A percentile compares a stretch with the other conserved stretches of the same genome.
phyloP scores from a whole-genome alignment of 1,140 invertebrate genomes.

The Drosophila repleta region DNA sequence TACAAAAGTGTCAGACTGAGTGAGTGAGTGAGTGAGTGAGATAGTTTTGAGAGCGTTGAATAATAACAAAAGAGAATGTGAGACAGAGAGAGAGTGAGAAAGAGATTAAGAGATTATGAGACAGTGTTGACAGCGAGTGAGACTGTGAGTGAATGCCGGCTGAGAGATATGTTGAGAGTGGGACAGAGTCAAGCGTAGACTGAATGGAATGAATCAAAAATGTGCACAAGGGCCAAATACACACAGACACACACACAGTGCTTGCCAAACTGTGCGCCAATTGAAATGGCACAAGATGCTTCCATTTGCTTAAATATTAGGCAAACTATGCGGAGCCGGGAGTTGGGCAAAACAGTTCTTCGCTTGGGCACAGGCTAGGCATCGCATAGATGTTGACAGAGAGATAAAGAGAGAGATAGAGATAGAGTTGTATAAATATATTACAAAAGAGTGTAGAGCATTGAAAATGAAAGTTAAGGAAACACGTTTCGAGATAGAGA shows the following conservation, averaged over 20 bases:
- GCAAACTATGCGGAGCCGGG: conserved; percentile 35
- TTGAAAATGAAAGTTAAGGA: conserved; percentile 17
- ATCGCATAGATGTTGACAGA: conserved; percentile 15
- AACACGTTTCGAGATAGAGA: conserved; percentile 7
- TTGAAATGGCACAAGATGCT: conserved; percentile 65
- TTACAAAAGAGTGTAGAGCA: conserved; percentile 75
- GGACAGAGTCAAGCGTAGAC: conserved; percentile 5
- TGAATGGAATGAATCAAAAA: conserved; percentile 13
- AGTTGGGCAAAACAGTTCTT: conserved; percentile 56
- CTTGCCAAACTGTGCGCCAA: conserved; percentile 35
- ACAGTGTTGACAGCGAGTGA: conserved; percentile 12
- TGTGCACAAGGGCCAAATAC: neutral
- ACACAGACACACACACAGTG: too few species aligned
- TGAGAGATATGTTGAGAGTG: conserved; percentile 25
- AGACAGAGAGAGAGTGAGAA: conserved; percentile 25
- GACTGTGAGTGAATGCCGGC: conserved; percentile 5
- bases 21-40: conserved; percentile 51
- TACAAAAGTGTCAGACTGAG: conserved; percentile 80
- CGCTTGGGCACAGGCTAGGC: conserved; percentile 43
- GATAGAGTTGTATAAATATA: conserved; percentile 60
- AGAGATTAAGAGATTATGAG: conserved; percentile 9
- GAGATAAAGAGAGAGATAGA: neutral
- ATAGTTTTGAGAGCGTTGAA: conserved; percentile 29
- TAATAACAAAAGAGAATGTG: conserved; percentile 19
- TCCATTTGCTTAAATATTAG: conserved; percentile 43